These are phyloP conservation scores for Leguminivora glycinivorella DNA, from an alignment of 1,140 invertebrate genomes.

Conservation along the genomic window DNA sequence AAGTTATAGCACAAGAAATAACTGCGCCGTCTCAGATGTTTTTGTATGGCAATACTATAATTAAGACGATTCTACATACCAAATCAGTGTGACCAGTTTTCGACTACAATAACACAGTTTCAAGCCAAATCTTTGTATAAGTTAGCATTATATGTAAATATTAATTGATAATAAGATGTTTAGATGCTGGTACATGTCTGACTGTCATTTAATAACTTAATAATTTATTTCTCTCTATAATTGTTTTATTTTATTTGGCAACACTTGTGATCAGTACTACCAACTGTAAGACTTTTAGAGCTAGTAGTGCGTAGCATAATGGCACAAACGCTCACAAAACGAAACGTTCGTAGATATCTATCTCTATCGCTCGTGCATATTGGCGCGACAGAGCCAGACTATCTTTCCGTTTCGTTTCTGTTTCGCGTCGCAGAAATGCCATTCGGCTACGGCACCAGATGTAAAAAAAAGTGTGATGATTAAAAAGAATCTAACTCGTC, in stretches of 20 bases:
- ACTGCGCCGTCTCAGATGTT: neutral
- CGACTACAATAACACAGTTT: constrained; percentile 25
- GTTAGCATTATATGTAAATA: constrained; percentile 29
- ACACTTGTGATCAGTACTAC: neutral
- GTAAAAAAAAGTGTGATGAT: too few relatives aligned
- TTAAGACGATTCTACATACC: constrained; percentile 42
- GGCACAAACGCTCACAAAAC: too few relatives aligned
- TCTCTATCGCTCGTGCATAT: too few relatives aligned
- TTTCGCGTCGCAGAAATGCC: too few relatives aligned
- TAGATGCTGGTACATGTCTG: constrained; percentile 8
- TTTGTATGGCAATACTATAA: constrained; percentile 15
- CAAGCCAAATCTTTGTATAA: constrained; percentile 54
- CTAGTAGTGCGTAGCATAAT: too few relatives aligned
- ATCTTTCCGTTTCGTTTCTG: too few relatives aligned
- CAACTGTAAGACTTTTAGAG: neutral
- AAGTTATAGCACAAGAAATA: neutral
- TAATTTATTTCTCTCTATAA: neutral
- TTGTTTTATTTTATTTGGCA: neutral
- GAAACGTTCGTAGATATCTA: too few relatives aligned
- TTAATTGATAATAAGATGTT: constrained; percentile 16
- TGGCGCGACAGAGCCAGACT: too few relatives aligned
- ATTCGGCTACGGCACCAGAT: too few relatives aligned
- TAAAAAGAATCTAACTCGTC: too few relatives aligned
- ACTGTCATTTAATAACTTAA: neutral
- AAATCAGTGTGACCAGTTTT: constrained; percentile 67